phyloP scores from a whole-genome alignment of 2,797 vertebrate genomes.

The Muraenolepis orangiensis region DNA sequence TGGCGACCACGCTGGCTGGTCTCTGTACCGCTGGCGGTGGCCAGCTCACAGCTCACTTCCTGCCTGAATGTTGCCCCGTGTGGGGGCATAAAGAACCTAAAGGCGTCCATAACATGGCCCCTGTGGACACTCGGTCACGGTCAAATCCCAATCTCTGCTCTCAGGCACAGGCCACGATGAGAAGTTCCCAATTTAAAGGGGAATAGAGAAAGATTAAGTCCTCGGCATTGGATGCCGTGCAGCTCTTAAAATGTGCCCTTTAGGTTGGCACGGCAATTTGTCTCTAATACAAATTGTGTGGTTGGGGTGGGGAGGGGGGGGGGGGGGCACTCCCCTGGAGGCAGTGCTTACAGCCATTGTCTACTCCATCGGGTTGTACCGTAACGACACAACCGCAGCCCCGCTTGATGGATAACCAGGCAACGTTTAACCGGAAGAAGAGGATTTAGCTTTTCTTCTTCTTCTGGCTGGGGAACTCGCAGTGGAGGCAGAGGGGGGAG shows the following conservation, averaged over 20 bases:
- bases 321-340: constrained; percentile 8
- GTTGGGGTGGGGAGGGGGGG: too few relatives aligned
- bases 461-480: constrained; percentile 4
- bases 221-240: background rate
- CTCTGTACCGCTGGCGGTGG: background rate
- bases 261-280: constrained; percentile 4
- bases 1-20: background rate
- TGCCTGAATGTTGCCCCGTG: background rate
- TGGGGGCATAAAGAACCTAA: background rate
- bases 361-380: background rate
- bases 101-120: background rate
- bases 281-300: constrained; percentile 9
- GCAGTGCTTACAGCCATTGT: constrained; percentile 2
- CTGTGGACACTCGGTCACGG: background rate
- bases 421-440: constrained; percentile 33
- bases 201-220: constrained; percentile 1
- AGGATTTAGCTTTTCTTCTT: constrained; percentile 40
- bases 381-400: constrained; percentile 21
- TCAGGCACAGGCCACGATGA: background rate
- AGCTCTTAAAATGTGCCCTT: constrained; percentile 1
- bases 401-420: constrained; percentile 34
- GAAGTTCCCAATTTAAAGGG: background rate
- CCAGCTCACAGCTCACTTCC: background rate
- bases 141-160: background rate
- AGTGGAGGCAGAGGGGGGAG: constrained; percentile 27